Evolutionary conservation across 2,797 vertebrate species (phyloP).

Genomic region (Uromys caudimaculatus): DNA sequence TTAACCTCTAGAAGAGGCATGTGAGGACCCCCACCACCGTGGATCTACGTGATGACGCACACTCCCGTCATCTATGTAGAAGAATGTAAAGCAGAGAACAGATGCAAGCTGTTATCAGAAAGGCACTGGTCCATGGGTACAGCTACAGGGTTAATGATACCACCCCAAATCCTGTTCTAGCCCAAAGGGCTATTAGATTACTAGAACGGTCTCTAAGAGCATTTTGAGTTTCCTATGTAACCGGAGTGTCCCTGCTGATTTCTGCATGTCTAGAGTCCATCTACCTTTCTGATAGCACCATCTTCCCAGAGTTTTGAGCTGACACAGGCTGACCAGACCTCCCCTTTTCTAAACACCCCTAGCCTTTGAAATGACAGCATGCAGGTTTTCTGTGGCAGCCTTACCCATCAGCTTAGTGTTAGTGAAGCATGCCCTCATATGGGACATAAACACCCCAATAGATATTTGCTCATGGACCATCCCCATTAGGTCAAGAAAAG

Average conservation of each 20-base stretch:
- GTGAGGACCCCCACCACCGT: not conserved
- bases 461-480: not conserved
- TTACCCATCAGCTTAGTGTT: not conserved
- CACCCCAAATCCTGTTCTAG: not conserved
- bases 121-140: accelerated
- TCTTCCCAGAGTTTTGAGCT: not conserved
- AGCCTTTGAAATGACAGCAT: not conserved
- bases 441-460: not conserved
- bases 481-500: not conserved
- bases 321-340: not conserved
- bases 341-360: not conserved
- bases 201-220: not conserved
- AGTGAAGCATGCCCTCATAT: not conserved
- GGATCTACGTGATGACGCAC: not conserved
- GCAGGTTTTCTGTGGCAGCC: not conserved
- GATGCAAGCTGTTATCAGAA: not conserved
- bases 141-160: not conserved
- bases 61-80: not conserved
- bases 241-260: not conserved
- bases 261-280: not conserved
- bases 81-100: not conserved
- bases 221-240: not conserved
- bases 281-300: not conserved
- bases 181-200: not conserved
- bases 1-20: not conserved